phyloP scores from a whole-genome alignment of 1,140 invertebrate species.

The Dendroctonus valens region DNA sequence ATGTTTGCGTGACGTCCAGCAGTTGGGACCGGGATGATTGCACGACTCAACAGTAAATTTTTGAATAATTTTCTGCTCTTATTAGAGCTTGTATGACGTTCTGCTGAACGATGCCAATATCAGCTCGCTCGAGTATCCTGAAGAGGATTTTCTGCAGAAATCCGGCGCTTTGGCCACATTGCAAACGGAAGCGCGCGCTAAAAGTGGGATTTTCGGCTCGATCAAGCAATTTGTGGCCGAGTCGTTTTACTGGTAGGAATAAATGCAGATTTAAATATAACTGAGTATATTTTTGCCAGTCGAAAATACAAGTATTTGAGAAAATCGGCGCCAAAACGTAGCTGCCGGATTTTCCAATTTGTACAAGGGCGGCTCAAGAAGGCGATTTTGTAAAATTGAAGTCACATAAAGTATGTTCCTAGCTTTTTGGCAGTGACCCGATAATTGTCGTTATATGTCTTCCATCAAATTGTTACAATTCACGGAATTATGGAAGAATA shows the following conservation, averaged over 20 bases:
- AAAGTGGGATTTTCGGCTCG: conserved; percentile 23
- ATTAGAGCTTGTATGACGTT: conserved; percentile 29
- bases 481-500: too few species aligned
- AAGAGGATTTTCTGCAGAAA: conserved; percentile 30
- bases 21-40: neutral
- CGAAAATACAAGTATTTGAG: too few species aligned
- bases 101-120: conserved; percentile 7
- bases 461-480: too few species aligned
- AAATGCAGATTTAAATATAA: neutral
- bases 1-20: neutral
- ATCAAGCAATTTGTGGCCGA: conserved; percentile 34
- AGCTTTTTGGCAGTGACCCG: too few species aligned
- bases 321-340: too few species aligned
- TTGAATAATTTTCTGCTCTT: conserved; percentile 3
- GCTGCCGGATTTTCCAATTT: too few species aligned
- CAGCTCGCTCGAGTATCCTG: conserved; percentile 33
- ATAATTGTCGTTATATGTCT: too few species aligned
- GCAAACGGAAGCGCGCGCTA: conserved; percentile 1
- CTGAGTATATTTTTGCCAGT: too few species aligned
- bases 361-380: too few species aligned
- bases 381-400: too few species aligned
- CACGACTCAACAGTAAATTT: too few species aligned
- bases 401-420: too few species aligned
- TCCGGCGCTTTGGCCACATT: conserved; percentile 14
- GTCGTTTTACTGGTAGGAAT: conserved; percentile 37